Conservation (phyloP, 1,140 invertebrate species). For the Bathynomus jamesi region DNA sequence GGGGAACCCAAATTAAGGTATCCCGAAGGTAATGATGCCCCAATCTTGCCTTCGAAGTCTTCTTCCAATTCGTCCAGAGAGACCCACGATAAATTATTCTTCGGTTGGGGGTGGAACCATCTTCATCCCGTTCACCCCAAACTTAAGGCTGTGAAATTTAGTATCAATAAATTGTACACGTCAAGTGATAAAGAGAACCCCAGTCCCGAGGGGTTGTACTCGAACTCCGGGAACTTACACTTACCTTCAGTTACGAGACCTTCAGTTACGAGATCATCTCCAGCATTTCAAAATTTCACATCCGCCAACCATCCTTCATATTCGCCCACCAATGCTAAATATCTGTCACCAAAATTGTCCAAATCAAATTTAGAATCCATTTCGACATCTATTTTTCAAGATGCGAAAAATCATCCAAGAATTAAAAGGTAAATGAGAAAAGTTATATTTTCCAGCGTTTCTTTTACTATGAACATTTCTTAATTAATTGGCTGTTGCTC, state of each 20-base stretch:
- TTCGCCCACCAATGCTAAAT: background rate
- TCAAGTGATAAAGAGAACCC: background rate
- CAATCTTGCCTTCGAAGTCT: conserved; percentile 17
- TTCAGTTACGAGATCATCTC: background rate
- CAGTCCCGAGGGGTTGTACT: background rate
- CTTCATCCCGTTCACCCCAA: conserved; percentile 13
- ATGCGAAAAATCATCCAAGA: no score
- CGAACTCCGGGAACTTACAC: background rate
- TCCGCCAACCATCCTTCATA: background rate
- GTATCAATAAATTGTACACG: conserved; percentile 13
- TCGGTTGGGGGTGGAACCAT: background rate
- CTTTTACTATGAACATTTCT: no score
- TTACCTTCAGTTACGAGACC: background rate
- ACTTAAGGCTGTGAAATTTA: conserved; percentile 27
- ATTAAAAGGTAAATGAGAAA: no score
- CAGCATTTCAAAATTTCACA: background rate
- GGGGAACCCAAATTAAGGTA: background rate
- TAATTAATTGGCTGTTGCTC: no score
- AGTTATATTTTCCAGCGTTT: no score
- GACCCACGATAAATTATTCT: background rate
- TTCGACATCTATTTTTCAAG: no score
- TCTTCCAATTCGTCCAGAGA: conserved; percentile 34
- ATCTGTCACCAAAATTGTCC: background rate
- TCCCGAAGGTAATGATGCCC: background rate
- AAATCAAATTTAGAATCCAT: no score